Evolutionary conservation across 1,140 invertebrate species (phyloP), one percentile per base, ranked within the genome.

Genomic region (Ceratosolen fusciceps): DNA sequence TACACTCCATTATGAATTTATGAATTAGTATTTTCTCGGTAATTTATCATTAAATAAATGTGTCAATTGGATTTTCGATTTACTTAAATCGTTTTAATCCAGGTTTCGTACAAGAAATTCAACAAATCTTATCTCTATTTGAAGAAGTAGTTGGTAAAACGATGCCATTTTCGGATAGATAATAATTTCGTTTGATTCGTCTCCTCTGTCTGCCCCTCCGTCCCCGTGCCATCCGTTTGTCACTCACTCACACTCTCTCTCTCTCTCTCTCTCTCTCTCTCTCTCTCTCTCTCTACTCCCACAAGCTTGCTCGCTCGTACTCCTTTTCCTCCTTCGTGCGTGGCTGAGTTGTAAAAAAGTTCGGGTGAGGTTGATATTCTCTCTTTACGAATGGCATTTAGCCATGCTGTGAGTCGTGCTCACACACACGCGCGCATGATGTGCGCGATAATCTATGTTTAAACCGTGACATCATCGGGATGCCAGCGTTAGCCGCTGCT

Each of bases 391-490:
- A 26, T 65, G 29, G 54, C 54, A 77, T 52, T 31, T 71, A 60
- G 10, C 34, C 14, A 54, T 19, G 65, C 34, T 21, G 43, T 56
- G 19, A 16, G 39, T 29, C 68, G 60, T n/a, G 37, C n/a, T 24
- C 37, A 52, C 78, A 49, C 31, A 73, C 70, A 58, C 29, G n/a
- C 29, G 14, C 56, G 65, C 19, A 74, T 72, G 60, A 82, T 80
- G 73, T 68, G 81, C 77, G 79, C 78, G 82, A 83, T 86, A 86
- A 85, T 86, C 85, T 86, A 86, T 86, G 85, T 86, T 85, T 86
- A 86, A 86, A 85, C 85, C 81, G 82, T 86, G 85, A 86, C 84
- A 86, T 86, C 85, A 86, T 81, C 84, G 81, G 67, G 82, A 83
- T 78, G 82, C 84, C 76, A 83, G 21, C 47, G 54, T 65, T 68